These are phyloP conservation scores for Gephyroberyx darwinii DNA, from an alignment of 2,797 vertebrate genomes.

Conservation along the genomic window DNA sequence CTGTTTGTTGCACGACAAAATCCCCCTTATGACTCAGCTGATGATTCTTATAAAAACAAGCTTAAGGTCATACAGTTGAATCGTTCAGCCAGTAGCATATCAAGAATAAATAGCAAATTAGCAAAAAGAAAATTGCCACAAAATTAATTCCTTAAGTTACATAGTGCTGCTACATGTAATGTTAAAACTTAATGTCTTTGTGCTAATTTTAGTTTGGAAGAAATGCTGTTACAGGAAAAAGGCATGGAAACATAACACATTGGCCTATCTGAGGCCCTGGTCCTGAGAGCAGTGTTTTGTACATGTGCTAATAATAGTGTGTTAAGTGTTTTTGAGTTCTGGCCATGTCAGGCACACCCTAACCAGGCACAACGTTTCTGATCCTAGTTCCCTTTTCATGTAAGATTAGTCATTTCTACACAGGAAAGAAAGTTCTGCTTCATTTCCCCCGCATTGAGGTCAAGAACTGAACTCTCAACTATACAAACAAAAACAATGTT, in stretches of 20 bases:
- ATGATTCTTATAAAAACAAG: slow-evolving; percentile 2
- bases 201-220: slow-evolving; percentile 17
- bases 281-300: slow-evolving; percentile 43
- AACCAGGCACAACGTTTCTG: slow-evolving; percentile 69
- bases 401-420: slow-evolving; percentile 61
- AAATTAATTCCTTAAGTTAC: not conserved
- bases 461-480: slow-evolving; percentile 28
- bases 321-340: slow-evolving; percentile 70
- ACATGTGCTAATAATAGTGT: slow-evolving; percentile 79
- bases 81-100: not conserved
- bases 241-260: slow-evolving; percentile 63
- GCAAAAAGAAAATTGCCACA: not conserved
- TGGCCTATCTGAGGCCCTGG: slow-evolving; percentile 21
- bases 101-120: not conserved
- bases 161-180: not conserved
- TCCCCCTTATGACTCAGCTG: not conserved
- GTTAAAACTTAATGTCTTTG: not conserved
- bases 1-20: not conserved
- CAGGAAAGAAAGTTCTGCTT: slow-evolving; percentile 62
- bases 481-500: slow-evolving; percentile 12
- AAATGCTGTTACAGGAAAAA: slow-evolving; percentile 2
- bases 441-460: slow-evolving; percentile 14
- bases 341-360: slow-evolving; percentile 76
- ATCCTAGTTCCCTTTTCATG: slow-evolving; percentile 74
- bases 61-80: not conserved